Evolutionary conservation across 1,140 invertebrate species (phyloP), one percentile per base, ranked within the genome.

Genomic region (Arion vulgaris): DNA sequence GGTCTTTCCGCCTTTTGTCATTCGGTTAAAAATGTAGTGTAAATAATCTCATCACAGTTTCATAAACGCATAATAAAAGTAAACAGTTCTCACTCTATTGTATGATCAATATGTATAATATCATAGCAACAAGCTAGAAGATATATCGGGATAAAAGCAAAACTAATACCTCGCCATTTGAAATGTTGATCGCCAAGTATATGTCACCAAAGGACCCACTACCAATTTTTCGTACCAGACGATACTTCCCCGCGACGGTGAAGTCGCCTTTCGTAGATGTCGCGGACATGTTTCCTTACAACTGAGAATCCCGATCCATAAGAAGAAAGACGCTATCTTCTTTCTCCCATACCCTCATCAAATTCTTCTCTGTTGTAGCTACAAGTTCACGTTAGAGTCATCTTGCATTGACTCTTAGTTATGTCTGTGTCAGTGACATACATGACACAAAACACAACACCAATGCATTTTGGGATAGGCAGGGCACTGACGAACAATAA

Each of bases 171-270:
- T 99, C 98, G 92, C 98, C 98, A 95, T 97, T 98, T 89, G 95
- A 94, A 90, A 98, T 95, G 94, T 98, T 99, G 93, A 99, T 98
- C 85, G 96, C 98, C 88, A 99, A 94, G 93, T 98, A 99, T 92
- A 99, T 99, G 93, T 99, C 98, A 91, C 98, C 98, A 93, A 99
- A 99, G 5, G 98, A 99, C 86, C 98, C 98, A 92, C 97, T 98
- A 91, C 97, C 98, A 91, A 99, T 99, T 94, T 98, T 98, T 87
- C 98, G 94, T 88, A 98, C 95, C 87, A 99, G 94, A 91, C 97
- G 95, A 93, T 99, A 99, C 93, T 98, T 98, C 88, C 95, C 95
- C 88, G 95, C 96, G 88, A 91, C 87, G 32, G 72, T 81, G 71
- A 81, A 74, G 19, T 81, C 80, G 69, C 80, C 71, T 57, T 81